Conservation (phyloP, 2,113 vertebrate species). For the Callorhinus ursinus region DNA sequence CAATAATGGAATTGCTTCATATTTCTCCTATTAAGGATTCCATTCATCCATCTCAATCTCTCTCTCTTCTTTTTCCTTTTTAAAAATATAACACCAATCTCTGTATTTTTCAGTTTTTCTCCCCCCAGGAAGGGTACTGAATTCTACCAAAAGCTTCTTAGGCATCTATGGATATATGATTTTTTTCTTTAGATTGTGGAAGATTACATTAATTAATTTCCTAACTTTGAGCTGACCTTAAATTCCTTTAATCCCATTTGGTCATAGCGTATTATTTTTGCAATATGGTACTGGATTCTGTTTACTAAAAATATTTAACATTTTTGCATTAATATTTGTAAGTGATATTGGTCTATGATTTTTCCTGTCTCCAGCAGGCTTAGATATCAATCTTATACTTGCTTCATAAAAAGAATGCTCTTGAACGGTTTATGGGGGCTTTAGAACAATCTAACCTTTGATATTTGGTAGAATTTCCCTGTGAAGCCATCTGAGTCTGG, state of each 20-base stretch:
- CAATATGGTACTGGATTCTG: neutral
- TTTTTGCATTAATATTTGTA: neutral
- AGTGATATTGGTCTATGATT: neutral
- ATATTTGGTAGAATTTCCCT: neutral
- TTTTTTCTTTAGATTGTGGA: neutral
- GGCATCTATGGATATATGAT: neutral
- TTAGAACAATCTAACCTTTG: neutral
- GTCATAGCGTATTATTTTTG: neutral
- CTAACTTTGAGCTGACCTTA: neutral
- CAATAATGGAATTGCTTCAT: neutral
- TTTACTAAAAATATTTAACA: neutral
- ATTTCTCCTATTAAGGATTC: neutral
- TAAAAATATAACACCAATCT: neutral
- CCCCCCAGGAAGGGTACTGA: neutral
- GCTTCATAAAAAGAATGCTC: neutral
- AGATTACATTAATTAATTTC: conserved; percentile 1
- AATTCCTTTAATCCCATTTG: neutral
- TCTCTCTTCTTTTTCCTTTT: neutral
- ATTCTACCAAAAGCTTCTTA: neutral
- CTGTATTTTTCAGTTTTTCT: neutral
- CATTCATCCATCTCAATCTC: neutral
- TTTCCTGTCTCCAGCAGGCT: neutral
- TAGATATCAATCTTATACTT: neutral
- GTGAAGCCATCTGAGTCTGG: neutral
- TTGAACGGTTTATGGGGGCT: neutral